Base-by-base conservation (phyloP, 2,797 vertebrate genomes). In the Catostomus latipinnis region DNA sequence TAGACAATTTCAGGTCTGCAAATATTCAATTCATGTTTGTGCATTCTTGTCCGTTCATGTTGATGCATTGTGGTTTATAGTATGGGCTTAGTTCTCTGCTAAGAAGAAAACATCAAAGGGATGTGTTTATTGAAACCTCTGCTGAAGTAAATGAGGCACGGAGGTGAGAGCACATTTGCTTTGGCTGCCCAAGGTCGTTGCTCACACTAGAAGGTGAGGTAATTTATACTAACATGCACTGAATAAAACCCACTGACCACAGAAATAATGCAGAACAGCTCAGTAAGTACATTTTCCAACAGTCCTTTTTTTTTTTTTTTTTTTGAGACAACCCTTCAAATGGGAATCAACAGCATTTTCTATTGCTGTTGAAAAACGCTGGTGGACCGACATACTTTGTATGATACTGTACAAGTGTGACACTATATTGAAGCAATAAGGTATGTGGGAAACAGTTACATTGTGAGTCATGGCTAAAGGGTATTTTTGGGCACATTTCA, bases 161-260 rank as follows among this genome's bases (percentile, higher is more conserved):
- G 85, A 84, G 87, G 87, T 85, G 75, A 82, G 78, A 82, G 86
- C 86, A 81, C 80, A 86, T 89, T 76, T 56, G 85, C 71, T 78
- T 87, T 85, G 81, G 81, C 84, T 88, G 87, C 84, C 88, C 92
- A 93, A 94, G 93, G 93, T 94, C 91, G 90, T 78, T 89, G 85
- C 57, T 86, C 61, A 82, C 86, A 87, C 83, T 86, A 74, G 82
- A 82, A 69, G 80, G 71, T 18, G n/a, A 74, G 70, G 85, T 88
- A 80, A 89, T 75, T 86, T 16, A 82, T 76, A 80, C 18, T 62
- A 62, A 66, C 46, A 70, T n/a, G 43, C 48, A n/a, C 69, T 74
- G 73, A 77, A 83, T 74, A 83, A 61, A 74, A 60, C 18, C 56
- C 63, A 57, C 70, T 81, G 73, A 77, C 12, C 82, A 84, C 81